These are phyloP conservation scores for Bubo blakistoni DNA, from an alignment of 2,113 vertebrate genomes.

Conservation along the genomic window DNA sequence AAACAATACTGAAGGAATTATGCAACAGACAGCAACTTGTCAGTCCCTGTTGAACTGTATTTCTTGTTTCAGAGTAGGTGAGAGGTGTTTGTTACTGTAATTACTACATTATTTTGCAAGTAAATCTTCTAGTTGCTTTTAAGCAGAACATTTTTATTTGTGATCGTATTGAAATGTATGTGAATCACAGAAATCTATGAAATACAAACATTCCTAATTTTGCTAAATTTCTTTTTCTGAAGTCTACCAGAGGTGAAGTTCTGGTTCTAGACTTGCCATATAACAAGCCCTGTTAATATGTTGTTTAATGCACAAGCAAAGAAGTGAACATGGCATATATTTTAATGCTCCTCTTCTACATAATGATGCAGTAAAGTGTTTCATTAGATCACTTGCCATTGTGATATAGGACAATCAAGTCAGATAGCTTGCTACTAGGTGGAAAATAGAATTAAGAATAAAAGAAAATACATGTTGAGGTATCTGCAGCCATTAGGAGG, in stretches of 20 bases:
- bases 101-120: neutral
- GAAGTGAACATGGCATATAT: neutral
- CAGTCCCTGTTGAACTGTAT: neutral
- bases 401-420: neutral
- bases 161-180: neutral
- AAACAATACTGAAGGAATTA: neutral
- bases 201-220: neutral
- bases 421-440: neutral
- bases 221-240: neutral
- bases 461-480: neutral
- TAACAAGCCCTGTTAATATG: neutral
- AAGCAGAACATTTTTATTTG: neutral
- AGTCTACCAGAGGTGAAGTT: neutral
- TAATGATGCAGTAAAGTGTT: neutral
- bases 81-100: neutral
- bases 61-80: neutral
- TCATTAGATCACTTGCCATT: neutral
- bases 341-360: neutral
- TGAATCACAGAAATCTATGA: neutral
- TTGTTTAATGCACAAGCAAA: neutral
- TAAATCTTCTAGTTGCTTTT: neutral
- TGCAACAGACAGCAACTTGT: neutral
- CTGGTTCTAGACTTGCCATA: neutral
- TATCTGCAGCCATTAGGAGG: neutral
- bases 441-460: neutral